Percentiles rank a stretch among this genome's conserved stretches.
These are phyloP conservation scores for Palloptera scutellata DNA, from an alignment of 2,888 invertebrate species.

Conservation along the genomic window DNA sequence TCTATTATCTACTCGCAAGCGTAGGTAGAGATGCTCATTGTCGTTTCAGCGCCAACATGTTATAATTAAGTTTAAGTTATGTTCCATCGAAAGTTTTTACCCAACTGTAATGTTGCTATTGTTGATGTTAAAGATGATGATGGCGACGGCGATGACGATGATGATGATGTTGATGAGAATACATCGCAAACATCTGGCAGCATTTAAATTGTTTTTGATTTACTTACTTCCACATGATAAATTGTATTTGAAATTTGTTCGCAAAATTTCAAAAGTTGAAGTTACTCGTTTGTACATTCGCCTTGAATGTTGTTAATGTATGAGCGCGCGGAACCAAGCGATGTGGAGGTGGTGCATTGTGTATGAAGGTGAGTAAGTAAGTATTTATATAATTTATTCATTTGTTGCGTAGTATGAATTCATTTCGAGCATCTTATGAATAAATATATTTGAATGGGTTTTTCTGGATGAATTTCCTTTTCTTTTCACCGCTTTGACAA, in stretches of 20 bases:
- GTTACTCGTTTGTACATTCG: not conserved
- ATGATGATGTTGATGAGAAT: constrained; percentile 2
- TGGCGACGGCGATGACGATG: not conserved
- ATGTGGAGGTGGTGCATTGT: too few relatives aligned
- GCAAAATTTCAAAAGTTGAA: constrained; percentile 4
- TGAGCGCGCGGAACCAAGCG: too few relatives aligned
- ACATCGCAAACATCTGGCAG: constrained; percentile 20
- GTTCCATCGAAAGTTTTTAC: not conserved
- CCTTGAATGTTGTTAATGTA: too few relatives aligned
- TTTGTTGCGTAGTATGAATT: too few relatives aligned
- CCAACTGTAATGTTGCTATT: not conserved
- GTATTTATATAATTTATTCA: too few relatives aligned
- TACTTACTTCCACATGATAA: constrained; percentile 56
- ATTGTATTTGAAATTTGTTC: constrained; percentile 48
- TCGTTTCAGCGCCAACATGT: not conserved
- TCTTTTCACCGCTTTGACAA: too few relatives aligned
- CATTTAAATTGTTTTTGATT: constrained; percentile 56
- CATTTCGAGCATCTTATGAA: too few relatives aligned
- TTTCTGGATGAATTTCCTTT: too few relatives aligned
- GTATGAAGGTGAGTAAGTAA: too few relatives aligned
- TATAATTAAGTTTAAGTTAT: constrained; percentile 17
- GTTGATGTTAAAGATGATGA: constrained; percentile 4
- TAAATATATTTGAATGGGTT: too few relatives aligned
- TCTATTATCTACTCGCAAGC: too few relatives aligned
- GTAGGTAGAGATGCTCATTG: too few relatives aligned